Percentiles rank a stretch among this genome's conserved stretches.
These are phyloP conservation scores for Plodia interpunctella DNA, from an alignment of 1,140 invertebrate species.

Conservation along the genomic window DNA sequence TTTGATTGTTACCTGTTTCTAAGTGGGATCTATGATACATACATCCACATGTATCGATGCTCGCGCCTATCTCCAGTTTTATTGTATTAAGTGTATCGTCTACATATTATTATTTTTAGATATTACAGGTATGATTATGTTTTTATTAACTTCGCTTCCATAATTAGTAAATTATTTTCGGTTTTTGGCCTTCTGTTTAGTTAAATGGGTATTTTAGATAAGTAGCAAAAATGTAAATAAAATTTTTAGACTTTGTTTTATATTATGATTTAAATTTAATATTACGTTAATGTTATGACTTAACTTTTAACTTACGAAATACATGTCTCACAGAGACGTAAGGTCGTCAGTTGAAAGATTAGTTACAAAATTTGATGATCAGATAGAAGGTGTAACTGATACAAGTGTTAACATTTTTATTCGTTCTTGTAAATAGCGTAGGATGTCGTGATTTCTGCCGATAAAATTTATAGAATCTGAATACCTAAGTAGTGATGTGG, in stretches of 20 bases:
- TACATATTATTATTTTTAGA: no score
- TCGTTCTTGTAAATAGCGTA: neutral
- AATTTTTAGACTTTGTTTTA: neutral
- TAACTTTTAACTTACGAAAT: neutral
- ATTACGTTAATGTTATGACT: neutral
- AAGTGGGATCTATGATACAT: no score
- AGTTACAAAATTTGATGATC: neutral
- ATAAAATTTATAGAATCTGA: neutral
- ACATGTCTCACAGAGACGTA: no score
- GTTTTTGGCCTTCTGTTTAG: neutral
- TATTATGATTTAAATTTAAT: neutral
- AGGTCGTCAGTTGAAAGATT: no score
- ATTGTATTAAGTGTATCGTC: no score
- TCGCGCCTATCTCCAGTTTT: no score
- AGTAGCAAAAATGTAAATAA: conserved; percentile 1
- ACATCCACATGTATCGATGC: no score
- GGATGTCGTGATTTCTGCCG: neutral
- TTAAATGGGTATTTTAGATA: neutral
- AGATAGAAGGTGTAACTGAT: neutral
- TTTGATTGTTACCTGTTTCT: no score
- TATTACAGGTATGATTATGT: neutral
- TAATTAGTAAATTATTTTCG: neutral
- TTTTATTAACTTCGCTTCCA: neutral
- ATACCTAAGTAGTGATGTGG: neutral
- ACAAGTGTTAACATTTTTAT: neutral